These are phyloP conservation scores for Prionace glauca DNA, from an alignment of 2,797 vertebrate genomes.

Conservation along the genomic window DNA sequence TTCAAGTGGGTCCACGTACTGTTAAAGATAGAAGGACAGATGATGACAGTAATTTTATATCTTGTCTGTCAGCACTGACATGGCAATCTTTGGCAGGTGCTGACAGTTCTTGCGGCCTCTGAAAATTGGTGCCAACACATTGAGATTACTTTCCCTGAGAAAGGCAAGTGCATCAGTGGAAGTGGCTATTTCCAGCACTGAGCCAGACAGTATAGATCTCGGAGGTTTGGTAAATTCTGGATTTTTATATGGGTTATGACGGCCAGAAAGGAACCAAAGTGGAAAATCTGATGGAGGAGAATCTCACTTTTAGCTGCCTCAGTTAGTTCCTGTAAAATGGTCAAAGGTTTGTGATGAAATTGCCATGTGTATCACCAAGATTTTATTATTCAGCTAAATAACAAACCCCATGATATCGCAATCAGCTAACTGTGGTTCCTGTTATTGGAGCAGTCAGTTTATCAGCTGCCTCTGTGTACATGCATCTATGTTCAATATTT, in stretches of 20 bases:
- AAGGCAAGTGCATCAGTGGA: background rate
- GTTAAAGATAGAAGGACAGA: background rate
- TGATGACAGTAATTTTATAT: background rate
- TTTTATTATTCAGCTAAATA: background rate
- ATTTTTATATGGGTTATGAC: background rate
- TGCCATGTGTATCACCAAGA: background rate
- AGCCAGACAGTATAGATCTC: background rate
- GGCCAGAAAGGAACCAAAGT: background rate
- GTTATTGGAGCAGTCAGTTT: background rate
- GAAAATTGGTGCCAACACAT: background rate
- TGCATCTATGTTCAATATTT: slow-evolving; percentile 33
- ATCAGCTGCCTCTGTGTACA: background rate
- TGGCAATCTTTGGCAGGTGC: background rate
- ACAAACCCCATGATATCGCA: background rate
- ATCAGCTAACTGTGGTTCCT: background rate
- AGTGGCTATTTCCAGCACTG: background rate
- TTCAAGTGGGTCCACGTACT: background rate
- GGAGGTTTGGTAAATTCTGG: background rate
- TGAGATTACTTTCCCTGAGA: background rate
- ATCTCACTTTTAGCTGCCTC: background rate
- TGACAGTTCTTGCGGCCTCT: background rate
- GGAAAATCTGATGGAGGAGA: background rate
- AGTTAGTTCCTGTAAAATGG: background rate
- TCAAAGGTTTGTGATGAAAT: background rate
- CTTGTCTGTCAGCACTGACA: background rate